Evolutionary conservation across 1,140 invertebrate genomes (phyloP).

Genomic region (Leptonema lineaticorne): DNA sequence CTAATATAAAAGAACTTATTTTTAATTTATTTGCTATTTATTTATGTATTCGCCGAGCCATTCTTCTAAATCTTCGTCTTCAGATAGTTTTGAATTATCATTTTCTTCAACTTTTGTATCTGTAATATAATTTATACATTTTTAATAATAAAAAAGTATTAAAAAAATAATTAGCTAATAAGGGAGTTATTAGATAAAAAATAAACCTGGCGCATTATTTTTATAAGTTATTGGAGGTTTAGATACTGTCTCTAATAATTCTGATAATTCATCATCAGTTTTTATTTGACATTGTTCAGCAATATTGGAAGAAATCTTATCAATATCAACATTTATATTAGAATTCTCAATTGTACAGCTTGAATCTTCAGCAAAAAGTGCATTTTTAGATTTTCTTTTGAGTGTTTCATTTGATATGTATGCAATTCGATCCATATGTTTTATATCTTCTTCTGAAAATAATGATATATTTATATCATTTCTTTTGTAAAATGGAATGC

Average conservation of each 20-base stretch:
- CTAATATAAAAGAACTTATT: no score
- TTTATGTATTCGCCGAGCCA: slow-evolving; percentile 55
- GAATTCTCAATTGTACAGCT: no score
- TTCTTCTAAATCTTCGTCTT: slow-evolving; percentile 47
- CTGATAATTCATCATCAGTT: slow-evolving; percentile 33
- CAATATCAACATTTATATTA: slow-evolving; percentile 12
- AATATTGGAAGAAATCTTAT: slow-evolving; percentile 24
- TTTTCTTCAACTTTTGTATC: no score
- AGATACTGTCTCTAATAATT: slow-evolving; percentile 23
- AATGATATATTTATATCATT: slow-evolving; percentile 46
- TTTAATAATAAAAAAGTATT: no score
- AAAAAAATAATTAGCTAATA: no score
- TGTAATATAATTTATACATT: no score
- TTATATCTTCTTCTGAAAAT: slow-evolving; percentile 48
- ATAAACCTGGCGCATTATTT: background rate
- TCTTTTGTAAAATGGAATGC: slow-evolving; percentile 53
- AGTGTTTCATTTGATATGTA: slow-evolving; percentile 7
- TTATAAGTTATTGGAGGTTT: background rate
- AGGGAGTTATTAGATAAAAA: no score
- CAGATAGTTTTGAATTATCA: slow-evolving; percentile 2
- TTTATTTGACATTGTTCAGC: slow-evolving; percentile 31
- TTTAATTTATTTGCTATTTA: slow-evolving; percentile 28
- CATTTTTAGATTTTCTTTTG: background rate
- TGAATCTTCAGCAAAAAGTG: no score
- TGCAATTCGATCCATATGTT: slow-evolving; percentile 50